Conservation (phyloP, 2,113 vertebrate species). For the Nothobranchius kuhntae region DNA sequence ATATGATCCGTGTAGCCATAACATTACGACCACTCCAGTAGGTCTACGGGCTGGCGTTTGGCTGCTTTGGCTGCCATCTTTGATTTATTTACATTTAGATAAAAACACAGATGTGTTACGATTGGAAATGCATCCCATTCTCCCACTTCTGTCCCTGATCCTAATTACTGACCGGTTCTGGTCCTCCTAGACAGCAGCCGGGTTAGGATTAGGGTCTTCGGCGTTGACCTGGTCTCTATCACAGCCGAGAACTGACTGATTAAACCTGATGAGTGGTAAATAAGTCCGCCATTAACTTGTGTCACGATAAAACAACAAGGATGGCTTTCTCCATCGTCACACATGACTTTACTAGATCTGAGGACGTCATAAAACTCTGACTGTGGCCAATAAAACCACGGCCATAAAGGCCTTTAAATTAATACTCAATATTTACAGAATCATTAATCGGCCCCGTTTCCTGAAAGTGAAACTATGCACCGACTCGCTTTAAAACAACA, state of each 20-base stretch:
- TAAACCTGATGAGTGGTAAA: background rate
- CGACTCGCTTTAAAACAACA: background rate
- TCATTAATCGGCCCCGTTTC: conserved; percentile 10
- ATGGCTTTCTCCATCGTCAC: background rate
- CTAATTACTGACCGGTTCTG: too few relatives aligned
- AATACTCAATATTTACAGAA: conserved; percentile 21
- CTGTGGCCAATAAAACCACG: background rate
- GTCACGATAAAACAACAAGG: too few relatives aligned
- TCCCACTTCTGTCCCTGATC: too few relatives aligned
- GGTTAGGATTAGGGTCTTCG: background rate
- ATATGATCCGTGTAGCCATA: too few relatives aligned
- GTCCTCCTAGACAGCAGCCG: background rate
- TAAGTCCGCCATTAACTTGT: background rate
- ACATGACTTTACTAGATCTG: background rate
- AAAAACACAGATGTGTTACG: too few relatives aligned
- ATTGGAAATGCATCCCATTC: too few relatives aligned
- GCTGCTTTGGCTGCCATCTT: too few relatives aligned
- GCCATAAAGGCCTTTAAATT: conserved; percentile 8
- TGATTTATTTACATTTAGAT: too few relatives aligned
- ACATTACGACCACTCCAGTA: too few relatives aligned
- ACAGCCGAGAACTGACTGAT: background rate
- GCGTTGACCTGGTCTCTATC: background rate
- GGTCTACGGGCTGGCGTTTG: too few relatives aligned
- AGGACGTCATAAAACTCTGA: background rate
- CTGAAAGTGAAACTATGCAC: background rate